Base-by-base conservation (phyloP, 2,888 invertebrate genomes). In the Agriopis marginaria region DNA sequence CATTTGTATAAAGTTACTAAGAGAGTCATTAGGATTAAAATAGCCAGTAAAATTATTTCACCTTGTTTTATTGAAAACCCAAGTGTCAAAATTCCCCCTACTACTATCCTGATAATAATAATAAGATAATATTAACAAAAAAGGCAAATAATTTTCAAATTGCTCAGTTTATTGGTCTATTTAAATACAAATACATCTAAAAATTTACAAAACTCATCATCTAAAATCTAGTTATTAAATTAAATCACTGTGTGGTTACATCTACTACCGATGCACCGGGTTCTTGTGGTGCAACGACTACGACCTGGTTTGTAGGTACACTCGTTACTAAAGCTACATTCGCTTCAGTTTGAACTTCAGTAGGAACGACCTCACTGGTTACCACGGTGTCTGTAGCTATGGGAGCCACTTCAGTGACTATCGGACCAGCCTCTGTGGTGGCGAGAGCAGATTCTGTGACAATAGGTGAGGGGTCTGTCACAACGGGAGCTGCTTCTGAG, bases 11-110 rank as follows among this genome's bases (percentile, higher is more conserved):
- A 89, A 88, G 75, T 82, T 83, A 82, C 79, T 88, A 81, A 82
- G 87, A 86, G 84, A 92, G 91, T 93, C 92, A 92, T 88, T 92
- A 92, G 90, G 82, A 73, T 73, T 71, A 70, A 77, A 73, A 56
- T 68, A 70, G 68, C 62, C 51, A 63, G 45, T 66, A 50, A 54
- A 66, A 45, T 55, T 39, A 50, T 9, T 40, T 44, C n/a, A 44
- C 17, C n/a, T 44, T 63, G 58, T 51, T 72, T 71, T 23, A 68
- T 65, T 71, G 39, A 6, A 51, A 53, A 40, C 17, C 54, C 47
- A 50, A 23, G 17, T 42, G 11, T 9, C n/a, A 39, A 47, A 47
- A n/a, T 12, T 23, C 12, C 8, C 53, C 23, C 11, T 42, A 9
- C 7, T 42, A 47, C n/a, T 12, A 12, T 5, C 11, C 10, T 50